Evolutionary conservation across 2,113 vertebrate genomes (phyloP).

Genomic region (Nansenia antarctica): DNA sequence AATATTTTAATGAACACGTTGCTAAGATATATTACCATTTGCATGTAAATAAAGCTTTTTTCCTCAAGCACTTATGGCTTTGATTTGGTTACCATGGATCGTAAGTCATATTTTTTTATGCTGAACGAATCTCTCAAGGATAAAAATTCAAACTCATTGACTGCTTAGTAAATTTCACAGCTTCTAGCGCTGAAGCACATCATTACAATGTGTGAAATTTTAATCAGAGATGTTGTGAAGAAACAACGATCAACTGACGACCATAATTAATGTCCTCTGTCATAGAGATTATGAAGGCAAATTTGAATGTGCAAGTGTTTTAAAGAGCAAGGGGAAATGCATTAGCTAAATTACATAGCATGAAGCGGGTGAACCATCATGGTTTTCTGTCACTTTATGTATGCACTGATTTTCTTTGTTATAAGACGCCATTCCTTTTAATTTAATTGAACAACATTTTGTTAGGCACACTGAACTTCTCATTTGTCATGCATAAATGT

Average conservation of each 20-base stretch:
- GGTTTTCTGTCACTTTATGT: conserved; percentile 69
- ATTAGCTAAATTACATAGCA: conserved; percentile 80
- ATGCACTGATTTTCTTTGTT: conserved; percentile 73
- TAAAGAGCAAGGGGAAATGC: conserved; percentile 81
- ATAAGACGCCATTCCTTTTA: conserved; percentile 70
- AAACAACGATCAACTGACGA: conserved; percentile 91
- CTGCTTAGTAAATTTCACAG: conserved; percentile 88
- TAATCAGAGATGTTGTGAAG: conserved; percentile 97
- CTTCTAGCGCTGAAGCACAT: conserved; percentile 90
- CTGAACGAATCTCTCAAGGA: conserved; percentile 80
- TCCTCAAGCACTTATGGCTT: conserved; percentile 82
- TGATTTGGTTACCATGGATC: conserved; percentile 81
- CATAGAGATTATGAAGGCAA: conserved; percentile 90
- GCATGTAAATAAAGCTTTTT: conserved; percentile 82
- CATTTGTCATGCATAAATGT: conserved; percentile 70
- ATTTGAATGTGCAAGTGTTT: conserved; percentile 84
- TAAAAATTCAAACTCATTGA: conserved; percentile 81
- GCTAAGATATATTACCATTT: conserved; percentile 74
- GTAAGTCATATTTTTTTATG: conserved; percentile 72
- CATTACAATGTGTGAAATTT: conserved; percentile 98
- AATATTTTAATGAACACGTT: conserved; percentile 85
- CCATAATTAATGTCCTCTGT: conserved; percentile 97
- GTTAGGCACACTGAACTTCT: conserved; percentile 67
- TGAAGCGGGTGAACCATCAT: conserved; percentile 67
- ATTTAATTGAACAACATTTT: conserved; percentile 78